These are phyloP conservation scores for Platyscapa corneri DNA, from an alignment of 1,140 invertebrate species.

Conservation along the genomic window DNA sequence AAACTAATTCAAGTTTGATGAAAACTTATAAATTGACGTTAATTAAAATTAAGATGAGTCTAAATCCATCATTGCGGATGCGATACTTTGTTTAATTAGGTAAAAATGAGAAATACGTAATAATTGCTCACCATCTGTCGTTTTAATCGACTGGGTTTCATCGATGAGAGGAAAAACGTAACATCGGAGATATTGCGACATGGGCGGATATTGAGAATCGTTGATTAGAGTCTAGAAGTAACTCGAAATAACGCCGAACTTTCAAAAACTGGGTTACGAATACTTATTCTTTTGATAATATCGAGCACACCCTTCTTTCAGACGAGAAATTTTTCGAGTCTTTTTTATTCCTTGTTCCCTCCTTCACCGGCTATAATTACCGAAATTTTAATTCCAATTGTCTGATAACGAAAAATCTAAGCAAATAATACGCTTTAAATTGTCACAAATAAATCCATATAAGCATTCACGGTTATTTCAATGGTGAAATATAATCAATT, in stretches of 20 bases:
- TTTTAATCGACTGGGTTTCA: neutral
- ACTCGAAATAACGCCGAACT: constrained; percentile 23
- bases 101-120: neutral
- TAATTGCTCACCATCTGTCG: neutral
- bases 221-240: constrained; percentile 28
- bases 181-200: neutral
- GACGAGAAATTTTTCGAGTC: neutral
- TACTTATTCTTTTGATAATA: constrained; percentile 3
- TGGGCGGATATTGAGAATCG: neutral
- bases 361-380: neutral
- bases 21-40: constrained; percentile 53
- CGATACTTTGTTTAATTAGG: constrained; percentile 56
- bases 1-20: constrained; percentile 52
- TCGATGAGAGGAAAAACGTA: neutral
- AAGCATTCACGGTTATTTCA: no score
- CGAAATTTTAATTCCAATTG: neutral
- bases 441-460: no score
- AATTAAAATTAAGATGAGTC: constrained; percentile 59
- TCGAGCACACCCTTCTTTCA: neutral
- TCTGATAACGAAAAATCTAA: neutral
- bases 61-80: constrained; percentile 51
- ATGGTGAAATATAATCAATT: no score
- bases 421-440: neutral
- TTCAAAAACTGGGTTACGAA: constrained; percentile 31
- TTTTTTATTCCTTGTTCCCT: neutral